Percentiles rank a stretch among this genome's conserved stretches.
Evolutionary conservation across 2,113 vertebrate species (phyloP).

Genomic region (Rhineura floridana): DNA sequence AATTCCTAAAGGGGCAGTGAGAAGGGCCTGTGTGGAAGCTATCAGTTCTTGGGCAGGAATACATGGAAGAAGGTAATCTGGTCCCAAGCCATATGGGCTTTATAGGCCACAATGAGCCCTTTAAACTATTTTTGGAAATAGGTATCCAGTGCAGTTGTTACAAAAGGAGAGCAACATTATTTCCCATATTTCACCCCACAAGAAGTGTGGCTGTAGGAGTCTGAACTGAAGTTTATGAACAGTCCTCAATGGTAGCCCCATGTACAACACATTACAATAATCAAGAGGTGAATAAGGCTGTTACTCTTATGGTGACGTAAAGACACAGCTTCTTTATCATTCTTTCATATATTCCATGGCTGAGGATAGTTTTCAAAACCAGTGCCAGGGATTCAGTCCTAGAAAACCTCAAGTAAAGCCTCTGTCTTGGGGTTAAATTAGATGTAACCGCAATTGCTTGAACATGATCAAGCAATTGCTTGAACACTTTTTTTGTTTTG

Average conservation of each 20-base stretch:
- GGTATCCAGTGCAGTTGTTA: background rate
- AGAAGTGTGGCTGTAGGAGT: background rate
- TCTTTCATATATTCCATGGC: background rate
- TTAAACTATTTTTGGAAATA: background rate
- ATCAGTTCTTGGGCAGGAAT: background rate
- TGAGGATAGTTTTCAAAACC: background rate
- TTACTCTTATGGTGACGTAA: background rate
- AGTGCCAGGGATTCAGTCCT: background rate
- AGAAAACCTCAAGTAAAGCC: background rate
- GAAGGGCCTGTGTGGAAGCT: background rate
- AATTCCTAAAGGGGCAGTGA: background rate
- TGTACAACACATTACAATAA: background rate
- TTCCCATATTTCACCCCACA: background rate
- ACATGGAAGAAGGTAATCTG: background rate
- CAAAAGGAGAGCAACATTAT: background rate
- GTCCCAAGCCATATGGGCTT: background rate
- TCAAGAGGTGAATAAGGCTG: no score
- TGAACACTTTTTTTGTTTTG: background rate
- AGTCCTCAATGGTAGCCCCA: background rate
- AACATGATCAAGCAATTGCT: background rate
- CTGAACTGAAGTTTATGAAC: background rate
- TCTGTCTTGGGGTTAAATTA: background rate
- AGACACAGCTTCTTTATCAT: background rate
- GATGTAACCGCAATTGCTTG: background rate
- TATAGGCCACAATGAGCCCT: background rate